Conservation (phyloP, 2,888 invertebrate genomes). For the Rutpela maculata region DNA sequence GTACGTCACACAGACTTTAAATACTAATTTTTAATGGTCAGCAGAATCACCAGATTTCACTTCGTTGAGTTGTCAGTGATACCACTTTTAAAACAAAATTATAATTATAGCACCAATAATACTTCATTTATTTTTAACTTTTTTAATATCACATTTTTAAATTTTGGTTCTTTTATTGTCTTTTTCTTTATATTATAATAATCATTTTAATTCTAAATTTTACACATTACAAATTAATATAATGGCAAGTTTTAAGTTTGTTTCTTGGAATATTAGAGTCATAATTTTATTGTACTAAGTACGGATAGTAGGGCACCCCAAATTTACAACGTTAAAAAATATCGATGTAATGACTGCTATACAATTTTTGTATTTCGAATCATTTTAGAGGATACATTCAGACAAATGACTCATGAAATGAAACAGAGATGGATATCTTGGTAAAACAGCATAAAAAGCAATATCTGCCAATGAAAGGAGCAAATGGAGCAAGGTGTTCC, state of each 20-base stretch:
- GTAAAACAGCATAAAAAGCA: no score
- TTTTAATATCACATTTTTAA: slow-evolving; percentile 40
- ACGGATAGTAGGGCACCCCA: neutral
- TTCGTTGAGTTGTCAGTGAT: neutral
- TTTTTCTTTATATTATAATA: neutral
- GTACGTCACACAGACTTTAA: neutral
- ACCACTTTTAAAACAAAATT: slow-evolving; percentile 15
- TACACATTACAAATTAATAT: neutral
- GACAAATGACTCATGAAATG: neutral
- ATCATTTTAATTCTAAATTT: neutral
- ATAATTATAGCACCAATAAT: slow-evolving; percentile 37
- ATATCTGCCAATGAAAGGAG: no score
- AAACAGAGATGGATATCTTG: no score
- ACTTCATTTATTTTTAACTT: slow-evolving; percentile 15
- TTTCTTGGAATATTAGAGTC: neutral
- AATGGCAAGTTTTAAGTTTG: neutral
- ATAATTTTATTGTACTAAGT: slow-evolving; percentile 19
- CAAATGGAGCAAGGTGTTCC: no score
- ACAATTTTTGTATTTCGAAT: neutral
- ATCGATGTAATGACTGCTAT: neutral
- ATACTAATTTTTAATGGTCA: neutral
- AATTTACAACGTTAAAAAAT: neutral
- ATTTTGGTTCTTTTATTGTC: slow-evolving; percentile 39
- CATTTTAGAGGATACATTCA: neutral
- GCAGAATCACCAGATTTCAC: neutral